Evolutionary conservation across 1,140 invertebrate genomes (phyloP).

Genomic region (Mamestra configurata): DNA sequence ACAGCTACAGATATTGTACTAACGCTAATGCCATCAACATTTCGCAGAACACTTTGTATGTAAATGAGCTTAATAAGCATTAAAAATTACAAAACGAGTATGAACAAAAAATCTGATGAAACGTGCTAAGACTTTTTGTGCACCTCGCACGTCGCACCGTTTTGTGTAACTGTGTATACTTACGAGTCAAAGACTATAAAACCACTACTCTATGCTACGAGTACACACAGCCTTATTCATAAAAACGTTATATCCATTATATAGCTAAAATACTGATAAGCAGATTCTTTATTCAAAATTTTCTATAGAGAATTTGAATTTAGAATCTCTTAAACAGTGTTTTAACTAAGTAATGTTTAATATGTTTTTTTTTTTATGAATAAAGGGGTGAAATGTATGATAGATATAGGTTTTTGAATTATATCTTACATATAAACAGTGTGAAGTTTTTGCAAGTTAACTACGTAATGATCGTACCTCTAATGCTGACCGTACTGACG

Average conservation of each 20-base stretch:
- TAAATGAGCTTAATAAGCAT: constrained; percentile 74
- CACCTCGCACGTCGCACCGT: constrained; percentile 52
- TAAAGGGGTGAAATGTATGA: too few species aligned
- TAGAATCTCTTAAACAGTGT: too few species aligned
- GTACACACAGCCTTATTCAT: too few species aligned
- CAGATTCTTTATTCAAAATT: too few species aligned
- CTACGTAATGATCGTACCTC: not conserved
- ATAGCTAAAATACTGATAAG: too few species aligned
- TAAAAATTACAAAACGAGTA: constrained; percentile 68
- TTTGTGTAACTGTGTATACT: not conserved
- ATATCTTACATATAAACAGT: not conserved
- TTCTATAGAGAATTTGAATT: too few species aligned
- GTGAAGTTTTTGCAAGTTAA: too few species aligned
- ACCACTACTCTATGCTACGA: too few species aligned
- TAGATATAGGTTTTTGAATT: not conserved
- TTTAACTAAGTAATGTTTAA: too few species aligned
- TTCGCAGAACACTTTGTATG: constrained; percentile 82
- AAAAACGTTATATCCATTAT: too few species aligned
- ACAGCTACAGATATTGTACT: constrained; percentile 51
- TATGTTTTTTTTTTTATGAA: too few species aligned
- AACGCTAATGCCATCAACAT: constrained; percentile 68
- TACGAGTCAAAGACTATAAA: not conserved
- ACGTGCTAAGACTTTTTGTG: constrained; percentile 69
- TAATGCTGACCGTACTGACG: not conserved
- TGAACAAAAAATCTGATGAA: constrained; percentile 69